Percentiles rank a stretch among this genome's conserved stretches.
Conservation (phyloP, 2,797 vertebrate genomes). For the Melanotaenia parkinsoni region DNA sequence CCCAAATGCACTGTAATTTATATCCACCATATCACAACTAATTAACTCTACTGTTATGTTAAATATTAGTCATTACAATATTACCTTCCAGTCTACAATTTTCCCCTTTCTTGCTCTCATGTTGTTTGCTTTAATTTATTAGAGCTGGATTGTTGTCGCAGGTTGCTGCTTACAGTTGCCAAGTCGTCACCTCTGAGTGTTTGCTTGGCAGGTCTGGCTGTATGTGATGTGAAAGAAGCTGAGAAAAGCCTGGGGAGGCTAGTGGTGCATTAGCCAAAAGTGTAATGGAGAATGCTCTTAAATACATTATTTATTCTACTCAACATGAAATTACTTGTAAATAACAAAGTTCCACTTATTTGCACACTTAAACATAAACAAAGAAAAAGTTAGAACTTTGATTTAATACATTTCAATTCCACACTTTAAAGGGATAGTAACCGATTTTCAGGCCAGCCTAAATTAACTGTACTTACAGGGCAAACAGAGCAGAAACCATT, state of each 20-base stretch:
- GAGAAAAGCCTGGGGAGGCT: slow-evolving; percentile 33
- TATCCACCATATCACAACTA: slow-evolving; percentile 56
- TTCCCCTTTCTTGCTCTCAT: slow-evolving; percentile 26
- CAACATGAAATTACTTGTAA: not conserved
- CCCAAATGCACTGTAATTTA: slow-evolving; percentile 49
- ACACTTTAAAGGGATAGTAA: not conserved
- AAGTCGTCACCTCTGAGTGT: slow-evolving; percentile 60
- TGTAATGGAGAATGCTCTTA: slow-evolving; percentile 41
- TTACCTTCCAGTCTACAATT: slow-evolving; percentile 46
- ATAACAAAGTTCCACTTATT: slow-evolving; percentile 31
- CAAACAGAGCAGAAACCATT: not conserved
- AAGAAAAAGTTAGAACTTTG: slow-evolving; percentile 12
- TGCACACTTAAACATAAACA: slow-evolving; percentile 23
- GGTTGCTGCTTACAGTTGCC: slow-evolving; percentile 64
- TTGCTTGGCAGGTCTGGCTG: slow-evolving; percentile 56
- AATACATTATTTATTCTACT: slow-evolving; percentile 37
- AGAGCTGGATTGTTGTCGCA: slow-evolving; percentile 45
- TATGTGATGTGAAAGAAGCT: slow-evolving; percentile 43
- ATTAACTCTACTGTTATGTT: slow-evolving; percentile 57
- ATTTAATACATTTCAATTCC: slow-evolving; percentile 7
- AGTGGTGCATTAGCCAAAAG: slow-evolving; percentile 39
- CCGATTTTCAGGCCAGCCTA: not conserved
- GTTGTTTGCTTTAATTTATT: slow-evolving; percentile 61
- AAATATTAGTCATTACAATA: slow-evolving; percentile 65
- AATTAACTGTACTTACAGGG: not conserved